Percentiles rank a stretch among this genome's conserved stretches.
Conservation (phyloP, 2,797 vertebrate genomes). For the Onychomys arenicola region DNA sequence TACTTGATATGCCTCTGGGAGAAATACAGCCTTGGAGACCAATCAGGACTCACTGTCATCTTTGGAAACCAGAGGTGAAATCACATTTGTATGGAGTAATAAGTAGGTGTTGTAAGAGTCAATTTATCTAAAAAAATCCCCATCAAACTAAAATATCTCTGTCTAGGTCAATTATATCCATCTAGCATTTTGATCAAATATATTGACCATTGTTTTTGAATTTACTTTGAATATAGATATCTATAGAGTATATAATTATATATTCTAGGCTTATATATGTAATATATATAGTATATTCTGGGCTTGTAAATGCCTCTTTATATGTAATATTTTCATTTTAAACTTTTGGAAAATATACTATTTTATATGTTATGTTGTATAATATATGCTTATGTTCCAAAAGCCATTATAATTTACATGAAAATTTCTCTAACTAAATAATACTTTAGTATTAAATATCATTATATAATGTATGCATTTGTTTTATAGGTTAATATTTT, state of each 20-base stretch:
- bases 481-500: too few relatives aligned
- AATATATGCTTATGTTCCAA: too few relatives aligned
- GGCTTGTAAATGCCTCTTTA: background rate
- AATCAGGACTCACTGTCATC: background rate
- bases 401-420: too few relatives aligned
- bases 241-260: background rate
- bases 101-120: background rate
- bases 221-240: conserved; percentile 5
- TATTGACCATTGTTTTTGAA: background rate
- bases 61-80: background rate
- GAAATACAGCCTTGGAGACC: background rate
- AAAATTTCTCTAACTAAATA: too few relatives aligned
- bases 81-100: background rate
- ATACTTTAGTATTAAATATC: too few relatives aligned
- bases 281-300: background rate
- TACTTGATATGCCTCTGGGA: background rate
- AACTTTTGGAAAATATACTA: background rate
- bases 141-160: too few relatives aligned
- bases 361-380: background rate
- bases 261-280: background rate
- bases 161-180: too few relatives aligned
- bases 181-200: background rate
- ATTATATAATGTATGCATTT: too few relatives aligned
- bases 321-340: background rate
- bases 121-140: too few relatives aligned